Evolutionary conservation across 2,888 invertebrate species (phyloP).

Genomic region (Eueremaeus valkanovi): DNA sequence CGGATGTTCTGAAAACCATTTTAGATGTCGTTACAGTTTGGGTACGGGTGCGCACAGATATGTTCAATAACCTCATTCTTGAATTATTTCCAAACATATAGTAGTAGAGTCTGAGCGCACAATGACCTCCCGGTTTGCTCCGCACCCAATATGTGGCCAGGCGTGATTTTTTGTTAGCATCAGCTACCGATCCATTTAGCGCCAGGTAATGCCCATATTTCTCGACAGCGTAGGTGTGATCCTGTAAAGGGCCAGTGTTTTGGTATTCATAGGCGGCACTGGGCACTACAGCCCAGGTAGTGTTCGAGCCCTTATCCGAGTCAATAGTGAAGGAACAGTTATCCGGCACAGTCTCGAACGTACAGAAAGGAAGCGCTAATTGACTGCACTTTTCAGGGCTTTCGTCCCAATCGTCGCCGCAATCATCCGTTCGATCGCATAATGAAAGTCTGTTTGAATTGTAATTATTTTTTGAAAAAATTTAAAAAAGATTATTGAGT

Average conservation of each 20-base stretch:
- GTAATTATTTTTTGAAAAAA: too few relatives aligned
- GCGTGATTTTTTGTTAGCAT: background rate
- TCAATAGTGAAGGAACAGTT: background rate
- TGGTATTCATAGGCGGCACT: background rate
- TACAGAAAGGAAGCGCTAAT: background rate
- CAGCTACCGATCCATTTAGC: background rate
- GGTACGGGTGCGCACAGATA: background rate
- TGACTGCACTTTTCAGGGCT: background rate
- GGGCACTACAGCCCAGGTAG: background rate
- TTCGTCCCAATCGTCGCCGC: slow-evolving; percentile 30
- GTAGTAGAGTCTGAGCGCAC: slow-evolving; percentile 33
- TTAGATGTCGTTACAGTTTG: background rate
- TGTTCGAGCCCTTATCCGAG: background rate
- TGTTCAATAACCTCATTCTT: background rate
- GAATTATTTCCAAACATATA: slow-evolving; percentile 9
- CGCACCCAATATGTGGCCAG: background rate
- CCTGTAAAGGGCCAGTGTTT: background rate
- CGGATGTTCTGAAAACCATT: background rate
- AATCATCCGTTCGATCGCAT: slow-evolving; percentile 34
- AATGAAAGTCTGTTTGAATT: background rate
- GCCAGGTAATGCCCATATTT: background rate
- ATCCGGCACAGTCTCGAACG: background rate
- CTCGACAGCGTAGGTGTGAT: background rate
- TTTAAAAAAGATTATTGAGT: too few relatives aligned
- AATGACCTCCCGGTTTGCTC: background rate